Evolutionary conservation across 2,797 vertebrate genomes (phyloP), one percentile per base, ranked within the genome.

Genomic region (Otolemur crassicaudatus): DNA sequence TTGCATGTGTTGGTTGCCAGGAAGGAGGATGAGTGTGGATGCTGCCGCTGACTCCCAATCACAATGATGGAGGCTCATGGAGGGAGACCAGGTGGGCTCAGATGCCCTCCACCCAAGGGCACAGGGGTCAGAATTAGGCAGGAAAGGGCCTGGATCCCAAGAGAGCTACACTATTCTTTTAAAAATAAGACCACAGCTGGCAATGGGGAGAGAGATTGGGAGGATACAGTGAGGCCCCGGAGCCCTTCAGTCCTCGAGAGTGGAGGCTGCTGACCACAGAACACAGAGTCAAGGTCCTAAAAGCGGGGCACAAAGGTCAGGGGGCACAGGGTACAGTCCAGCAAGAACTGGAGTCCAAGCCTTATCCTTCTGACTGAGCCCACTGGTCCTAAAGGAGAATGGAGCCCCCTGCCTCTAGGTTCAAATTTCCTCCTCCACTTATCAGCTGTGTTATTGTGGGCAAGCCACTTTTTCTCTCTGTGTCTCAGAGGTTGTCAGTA

Each of bases 111-210:
- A 65, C 5, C 70, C 46, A 58, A 65, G 69, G 19, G 73, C 9
- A 34, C 58, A 80, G 76, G 40, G n/a, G 27, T 65, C 63, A 94
- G 63, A 88, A 67, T 56, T 56, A 46, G 76, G 40, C 53, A 70
- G 73, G 9, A 37, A 19, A 86, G 37, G 27, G 1, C 29, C 67
- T 92, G 43, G 69, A 65, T 58, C 19, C 29, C 70, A 91, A 65
- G 67, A 86, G 83, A 61, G 40, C 11, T 16, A 75, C 58, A 56
- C 60, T 69, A n/a, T 34, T 34, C 58, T 20, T 34, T 11, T 87
- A 94, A 80, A 92, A 60, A 94, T 56, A 58, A 86, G 63, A 75
- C 25, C 60, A 27, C 58, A 75, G 46, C 58, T 89, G 43, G 69
- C 20, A 23, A 82, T 20, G 6, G 46, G 67, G 58, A 81, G 37